phyloP scores from a whole-genome alignment of 2,888 invertebrate genomes.

The Arenicola marina region DNA sequence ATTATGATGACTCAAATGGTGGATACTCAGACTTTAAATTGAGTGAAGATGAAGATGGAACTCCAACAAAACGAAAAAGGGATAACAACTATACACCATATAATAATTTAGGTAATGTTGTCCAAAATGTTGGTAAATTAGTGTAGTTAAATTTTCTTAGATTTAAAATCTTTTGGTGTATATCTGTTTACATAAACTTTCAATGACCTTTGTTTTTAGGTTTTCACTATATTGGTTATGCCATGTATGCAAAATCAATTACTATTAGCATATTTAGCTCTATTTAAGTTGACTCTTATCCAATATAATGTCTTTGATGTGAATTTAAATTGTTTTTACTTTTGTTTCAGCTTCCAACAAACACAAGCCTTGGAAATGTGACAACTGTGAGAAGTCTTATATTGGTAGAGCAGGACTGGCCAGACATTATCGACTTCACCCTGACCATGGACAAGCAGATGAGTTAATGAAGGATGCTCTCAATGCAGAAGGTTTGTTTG shows the following conservation, averaged over 20 bases:
- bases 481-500: too few species aligned
- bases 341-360: constrained; percentile 29
- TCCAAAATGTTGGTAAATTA: too few species aligned
- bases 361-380: constrained; percentile 65
- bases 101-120: too few species aligned
- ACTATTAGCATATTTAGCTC: not conserved
- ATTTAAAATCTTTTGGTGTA: too few species aligned
- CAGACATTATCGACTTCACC: constrained; percentile 69
- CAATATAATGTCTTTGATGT: too few species aligned
- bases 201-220: too few species aligned
- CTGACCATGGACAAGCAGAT: constrained; percentile 65
- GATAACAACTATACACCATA: not conserved
- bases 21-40: constrained; percentile 65
- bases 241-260: not conserved
- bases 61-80: not conserved
- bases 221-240: too few species aligned
- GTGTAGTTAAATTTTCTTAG: too few species aligned
- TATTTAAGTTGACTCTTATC: too few species aligned
- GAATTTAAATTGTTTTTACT: not conserved
- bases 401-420: constrained; percentile 69
- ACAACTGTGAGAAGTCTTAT: constrained; percentile 71
- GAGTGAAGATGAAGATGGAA: constrained; percentile 26
- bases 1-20: constrained; percentile 67
- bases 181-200: too few species aligned
- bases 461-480: too few species aligned